Conservation (phyloP, 2,888 invertebrate genomes). For the Ormia ochracea region DNA sequence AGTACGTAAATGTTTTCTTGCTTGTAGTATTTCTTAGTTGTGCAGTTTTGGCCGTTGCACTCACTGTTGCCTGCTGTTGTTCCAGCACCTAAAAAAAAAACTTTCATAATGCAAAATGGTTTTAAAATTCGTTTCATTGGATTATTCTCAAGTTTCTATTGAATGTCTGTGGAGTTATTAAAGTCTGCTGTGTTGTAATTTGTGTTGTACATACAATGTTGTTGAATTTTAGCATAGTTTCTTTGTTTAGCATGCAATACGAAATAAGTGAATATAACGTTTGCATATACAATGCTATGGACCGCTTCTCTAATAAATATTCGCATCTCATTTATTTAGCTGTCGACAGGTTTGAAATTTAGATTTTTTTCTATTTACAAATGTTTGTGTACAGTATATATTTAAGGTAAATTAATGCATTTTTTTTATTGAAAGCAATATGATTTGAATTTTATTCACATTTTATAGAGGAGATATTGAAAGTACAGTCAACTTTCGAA, state of each 20-base stretch:
- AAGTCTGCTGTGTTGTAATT: slow-evolving; percentile 28
- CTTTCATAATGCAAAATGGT: slow-evolving; percentile 52
- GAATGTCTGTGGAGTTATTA: slow-evolving; percentile 26
- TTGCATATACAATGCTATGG: neutral
- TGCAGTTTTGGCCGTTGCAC: neutral
- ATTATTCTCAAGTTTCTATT: slow-evolving; percentile 50
- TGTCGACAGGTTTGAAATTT: slow-evolving; percentile 36
- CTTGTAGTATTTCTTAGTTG: slow-evolving; percentile 34
- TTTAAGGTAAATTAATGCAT: neutral
- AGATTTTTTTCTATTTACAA: neutral
- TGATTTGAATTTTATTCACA: slow-evolving; percentile 12
- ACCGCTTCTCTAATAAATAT: slow-evolving; percentile 25
- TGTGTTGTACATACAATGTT: slow-evolving; percentile 29
- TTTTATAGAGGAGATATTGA: neutral
- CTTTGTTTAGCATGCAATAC: slow-evolving; percentile 49
- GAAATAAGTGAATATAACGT: neutral
- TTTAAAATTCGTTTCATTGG: slow-evolving; percentile 58
- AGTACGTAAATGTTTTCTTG: too few species aligned
- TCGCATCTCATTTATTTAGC: slow-evolving; percentile 25
- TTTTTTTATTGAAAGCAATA: slow-evolving; percentile 7
- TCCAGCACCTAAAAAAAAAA: slow-evolving; percentile 31
- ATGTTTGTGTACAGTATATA: neutral
- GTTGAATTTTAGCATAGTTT: slow-evolving; percentile 48
- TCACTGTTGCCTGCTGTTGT: neutral
- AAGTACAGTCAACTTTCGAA: slow-evolving; percentile 7